Evolutionary conservation across 2,113 vertebrate genomes (phyloP).

Genomic region (Psilopogon haemacephalus): DNA sequence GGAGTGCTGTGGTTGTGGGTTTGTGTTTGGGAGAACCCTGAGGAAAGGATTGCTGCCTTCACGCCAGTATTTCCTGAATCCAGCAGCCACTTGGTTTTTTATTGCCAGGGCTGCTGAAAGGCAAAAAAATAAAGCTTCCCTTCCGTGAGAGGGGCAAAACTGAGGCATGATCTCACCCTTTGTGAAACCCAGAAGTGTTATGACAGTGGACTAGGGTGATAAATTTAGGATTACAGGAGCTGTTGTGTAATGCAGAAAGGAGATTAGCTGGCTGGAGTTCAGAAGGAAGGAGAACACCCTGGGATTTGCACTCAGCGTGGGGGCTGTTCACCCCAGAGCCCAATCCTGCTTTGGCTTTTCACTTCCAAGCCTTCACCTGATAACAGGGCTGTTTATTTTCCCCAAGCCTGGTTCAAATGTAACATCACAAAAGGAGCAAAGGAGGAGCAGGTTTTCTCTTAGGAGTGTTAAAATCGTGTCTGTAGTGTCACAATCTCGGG

Average conservation of each 20-base stretch:
- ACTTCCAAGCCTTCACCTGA: neutral
- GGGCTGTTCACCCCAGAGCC: neutral
- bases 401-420: accelerated
- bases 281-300: neutral
- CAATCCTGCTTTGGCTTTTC: neutral
- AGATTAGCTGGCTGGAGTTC: neutral
- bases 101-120: neutral
- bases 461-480: neutral
- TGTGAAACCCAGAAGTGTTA: neutral
- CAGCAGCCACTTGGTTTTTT: neutral
- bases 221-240: neutral
- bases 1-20: neutral
- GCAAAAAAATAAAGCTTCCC: neutral
- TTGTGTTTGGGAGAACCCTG: neutral
- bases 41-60: neutral
- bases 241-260: slow-evolving; percentile 29
- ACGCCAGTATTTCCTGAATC: neutral
- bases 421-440: neutral
- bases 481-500: neutral
- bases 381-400: neutral
- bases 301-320: neutral
- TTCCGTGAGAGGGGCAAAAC: neutral
- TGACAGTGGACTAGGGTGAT: neutral
- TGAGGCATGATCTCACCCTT: neutral
- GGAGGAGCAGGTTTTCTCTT: neutral